phyloP scores from a whole-genome alignment of 2,797 vertebrate species.

The Enoplosus armatus region DNA sequence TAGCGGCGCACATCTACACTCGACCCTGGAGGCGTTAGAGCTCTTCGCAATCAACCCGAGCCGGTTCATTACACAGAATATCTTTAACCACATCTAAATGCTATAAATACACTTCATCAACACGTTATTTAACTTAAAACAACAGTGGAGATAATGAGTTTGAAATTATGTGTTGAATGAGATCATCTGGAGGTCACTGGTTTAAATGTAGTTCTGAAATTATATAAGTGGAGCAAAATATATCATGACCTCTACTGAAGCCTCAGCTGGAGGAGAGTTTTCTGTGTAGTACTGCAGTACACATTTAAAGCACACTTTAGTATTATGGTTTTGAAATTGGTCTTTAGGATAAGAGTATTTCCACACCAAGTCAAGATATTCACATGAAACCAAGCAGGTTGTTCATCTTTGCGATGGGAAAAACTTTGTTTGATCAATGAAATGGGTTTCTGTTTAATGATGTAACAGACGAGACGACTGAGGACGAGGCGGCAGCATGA shows the following conservation, averaged over 20 bases:
- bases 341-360: neutral
- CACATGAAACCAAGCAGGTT: neutral
- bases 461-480: too few species aligned
- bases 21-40: constrained; percentile 19
- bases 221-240: neutral
- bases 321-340: neutral
- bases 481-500: too few species aligned
- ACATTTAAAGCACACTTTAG: neutral
- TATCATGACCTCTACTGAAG: neutral
- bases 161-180: neutral
- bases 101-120: constrained; percentile 18
- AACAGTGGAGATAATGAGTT: constrained; percentile 8
- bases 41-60: constrained; percentile 20
- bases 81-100: constrained; percentile 12
- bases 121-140: constrained; percentile 6
- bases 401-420: too few species aligned
- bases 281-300: neutral
- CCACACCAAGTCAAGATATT: neutral
- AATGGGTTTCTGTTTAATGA: too few species aligned
- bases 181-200: constrained; percentile 8
- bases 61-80: constrained; percentile 21
- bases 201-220: neutral
- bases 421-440: too few species aligned
- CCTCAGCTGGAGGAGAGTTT: neutral
- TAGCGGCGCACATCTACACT: constrained; percentile 16